Conservation (phyloP, 2,888 invertebrate species). For the Oxycera nigricornis region DNA sequence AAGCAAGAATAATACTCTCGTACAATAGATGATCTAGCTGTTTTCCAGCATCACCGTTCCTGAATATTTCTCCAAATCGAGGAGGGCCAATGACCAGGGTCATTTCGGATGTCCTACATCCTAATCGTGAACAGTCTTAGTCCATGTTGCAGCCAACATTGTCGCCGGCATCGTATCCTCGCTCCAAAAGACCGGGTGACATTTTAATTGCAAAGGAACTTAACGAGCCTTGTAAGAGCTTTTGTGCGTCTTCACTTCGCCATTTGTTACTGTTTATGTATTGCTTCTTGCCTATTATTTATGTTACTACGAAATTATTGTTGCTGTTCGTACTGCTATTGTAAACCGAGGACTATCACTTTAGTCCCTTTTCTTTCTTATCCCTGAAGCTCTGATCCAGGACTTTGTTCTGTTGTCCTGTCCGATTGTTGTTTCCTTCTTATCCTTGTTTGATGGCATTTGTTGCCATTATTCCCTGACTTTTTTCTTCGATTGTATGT, state of each 20-base stretch:
- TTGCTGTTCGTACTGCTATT: neutral
- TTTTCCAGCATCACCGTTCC: neutral
- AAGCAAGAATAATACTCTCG: neutral
- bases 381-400: neutral
- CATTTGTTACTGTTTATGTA: slow-evolving; percentile 39
- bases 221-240: slow-evolving; percentile 45
- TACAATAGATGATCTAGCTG: slow-evolving; percentile 10
- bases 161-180: neutral
- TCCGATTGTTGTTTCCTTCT: neutral
- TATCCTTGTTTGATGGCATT: slow-evolving; percentile 21
- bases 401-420: neutral
- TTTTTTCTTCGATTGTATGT: slow-evolving; percentile 1
- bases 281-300: slow-evolving; percentile 30
- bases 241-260: slow-evolving; percentile 38
- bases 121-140: neutral
- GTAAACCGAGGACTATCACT: neutral
- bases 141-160: neutral
- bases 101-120: neutral
- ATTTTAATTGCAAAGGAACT: slow-evolving; percentile 45
- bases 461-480: neutral
- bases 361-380: neutral
- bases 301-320: slow-evolving; percentile 6
- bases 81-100: slow-evolving; percentile 8
- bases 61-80: neutral
- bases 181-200: slow-evolving; percentile 33